Percentiles rank a stretch among this genome's conserved stretches.
phyloP scores from a whole-genome alignment of 2,113 vertebrate species.

The Notarius quadriscutis region DNA sequence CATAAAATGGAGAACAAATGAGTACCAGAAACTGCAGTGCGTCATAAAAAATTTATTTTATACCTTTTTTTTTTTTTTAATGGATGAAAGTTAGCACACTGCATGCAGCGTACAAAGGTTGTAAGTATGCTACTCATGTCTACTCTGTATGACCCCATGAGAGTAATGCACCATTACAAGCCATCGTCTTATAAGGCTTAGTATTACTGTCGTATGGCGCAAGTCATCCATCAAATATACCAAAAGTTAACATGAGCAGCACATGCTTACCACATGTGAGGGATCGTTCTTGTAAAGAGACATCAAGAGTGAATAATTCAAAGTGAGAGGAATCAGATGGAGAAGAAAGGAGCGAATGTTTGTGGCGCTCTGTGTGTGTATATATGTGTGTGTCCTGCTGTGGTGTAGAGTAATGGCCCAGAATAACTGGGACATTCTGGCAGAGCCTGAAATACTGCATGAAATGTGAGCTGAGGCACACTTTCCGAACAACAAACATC shows the following conservation, averaged over 20 bases:
- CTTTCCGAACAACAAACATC: conserved; percentile 68
- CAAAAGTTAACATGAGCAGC: neutral
- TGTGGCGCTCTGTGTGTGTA: conserved; percentile 20
- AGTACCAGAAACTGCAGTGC: neutral
- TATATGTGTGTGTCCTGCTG: conserved; percentile 34
- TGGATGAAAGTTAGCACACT: neutral
- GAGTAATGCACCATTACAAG: neutral
- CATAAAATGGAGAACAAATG: neutral
- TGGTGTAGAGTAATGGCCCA: conserved; percentile 51
- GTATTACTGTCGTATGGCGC: neutral
- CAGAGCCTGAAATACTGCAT: conserved; percentile 72
- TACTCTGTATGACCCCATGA: neutral
- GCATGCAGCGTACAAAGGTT: neutral
- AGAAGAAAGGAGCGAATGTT: neutral
- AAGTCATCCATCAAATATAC: neutral
- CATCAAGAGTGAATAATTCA: neutral
- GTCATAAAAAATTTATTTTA: neutral
- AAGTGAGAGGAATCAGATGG: neutral
- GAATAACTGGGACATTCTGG: conserved; percentile 74
- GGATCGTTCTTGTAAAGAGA: neutral
- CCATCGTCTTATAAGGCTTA: neutral
- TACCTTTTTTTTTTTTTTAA: neutral
- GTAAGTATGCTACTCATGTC: neutral
- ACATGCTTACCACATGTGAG: conserved; percentile 17
- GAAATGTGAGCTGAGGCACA: conserved; percentile 71